Percentiles rank a stretch among this genome's conserved stretches.
Evolutionary conservation across 2,888 invertebrate species (phyloP).

Genomic region (Dicycla oo): DNA sequence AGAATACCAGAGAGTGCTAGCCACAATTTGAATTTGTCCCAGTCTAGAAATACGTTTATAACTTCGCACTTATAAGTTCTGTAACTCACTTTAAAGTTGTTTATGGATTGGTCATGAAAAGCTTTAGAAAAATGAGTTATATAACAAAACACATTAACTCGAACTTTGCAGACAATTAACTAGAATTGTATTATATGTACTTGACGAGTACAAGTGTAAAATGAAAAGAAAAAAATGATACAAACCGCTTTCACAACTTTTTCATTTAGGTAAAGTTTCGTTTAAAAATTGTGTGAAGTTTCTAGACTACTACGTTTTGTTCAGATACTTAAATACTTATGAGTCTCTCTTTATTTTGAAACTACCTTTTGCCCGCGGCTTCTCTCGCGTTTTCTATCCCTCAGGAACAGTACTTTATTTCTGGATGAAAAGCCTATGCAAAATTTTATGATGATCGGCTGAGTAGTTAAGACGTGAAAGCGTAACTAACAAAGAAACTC

Average conservation of each 20-base stretch:
- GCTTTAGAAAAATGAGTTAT: constrained; percentile 59
- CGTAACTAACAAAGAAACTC: too few species aligned
- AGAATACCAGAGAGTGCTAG: constrained; percentile 7
- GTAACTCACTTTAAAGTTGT: constrained; percentile 53
- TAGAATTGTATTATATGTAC: constrained; percentile 44
- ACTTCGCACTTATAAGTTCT: constrained; percentile 43
- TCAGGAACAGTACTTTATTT: too few species aligned
- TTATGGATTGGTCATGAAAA: constrained; percentile 39
- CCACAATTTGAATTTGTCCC: constrained; percentile 26
- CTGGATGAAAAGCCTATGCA: too few species aligned
- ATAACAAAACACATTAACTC: constrained; percentile 58
- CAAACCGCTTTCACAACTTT: constrained; percentile 59
- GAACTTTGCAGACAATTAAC: constrained; percentile 63
- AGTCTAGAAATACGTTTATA: constrained; percentile 26
- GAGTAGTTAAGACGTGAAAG: too few species aligned
- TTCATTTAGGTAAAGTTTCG: constrained; percentile 63
- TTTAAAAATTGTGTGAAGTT: constrained; percentile 61
- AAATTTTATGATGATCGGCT: too few species aligned
- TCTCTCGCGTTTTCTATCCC: too few species aligned
- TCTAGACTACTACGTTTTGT: constrained; percentile 47
- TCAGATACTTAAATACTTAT: constrained; percentile 29
- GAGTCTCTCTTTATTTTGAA: constrained; percentile 18
- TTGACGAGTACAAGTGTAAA: constrained; percentile 55
- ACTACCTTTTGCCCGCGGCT: too few species aligned
- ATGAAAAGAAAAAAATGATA: constrained; percentile 49